Conservation (phyloP, 1,140 invertebrate species). For the Tetragnatha versicolor region DNA sequence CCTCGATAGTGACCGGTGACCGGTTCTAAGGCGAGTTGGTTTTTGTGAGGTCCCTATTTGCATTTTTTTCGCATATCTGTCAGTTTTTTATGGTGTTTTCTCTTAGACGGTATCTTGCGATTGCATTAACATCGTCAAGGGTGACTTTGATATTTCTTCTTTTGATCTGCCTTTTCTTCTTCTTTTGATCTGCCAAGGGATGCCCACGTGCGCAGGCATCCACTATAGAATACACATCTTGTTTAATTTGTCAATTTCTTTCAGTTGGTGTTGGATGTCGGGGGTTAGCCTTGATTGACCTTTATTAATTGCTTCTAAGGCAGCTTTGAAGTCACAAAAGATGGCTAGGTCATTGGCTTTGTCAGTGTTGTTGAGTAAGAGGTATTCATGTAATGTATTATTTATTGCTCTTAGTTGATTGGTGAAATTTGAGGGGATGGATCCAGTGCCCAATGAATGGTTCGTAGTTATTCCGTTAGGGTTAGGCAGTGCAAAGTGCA, state of each 20-base stretch:
- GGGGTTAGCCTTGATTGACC: too few species aligned
- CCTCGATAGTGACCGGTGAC: too few species aligned
- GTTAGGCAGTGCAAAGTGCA: constrained; percentile 3
- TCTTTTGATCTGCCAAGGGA: too few species aligned
- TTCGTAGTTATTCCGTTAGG: neutral
- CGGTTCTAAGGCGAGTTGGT: too few species aligned
- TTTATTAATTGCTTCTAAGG: too few species aligned
- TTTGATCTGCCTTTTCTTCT: constrained; percentile 14
- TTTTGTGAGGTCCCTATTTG: too few species aligned
- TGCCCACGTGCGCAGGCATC: neutral
- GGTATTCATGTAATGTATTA: neutral
- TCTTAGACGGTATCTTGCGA: too few species aligned
- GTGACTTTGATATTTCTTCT: too few species aligned
- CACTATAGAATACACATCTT: neutral
- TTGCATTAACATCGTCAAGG: too few species aligned
- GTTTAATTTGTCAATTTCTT: neutral
- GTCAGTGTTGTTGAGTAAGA: neutral
- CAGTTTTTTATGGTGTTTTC: too few species aligned
- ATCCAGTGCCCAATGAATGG: neutral
- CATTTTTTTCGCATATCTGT: too few species aligned
- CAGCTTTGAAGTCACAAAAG: constrained; percentile 2
- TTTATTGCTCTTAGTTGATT: neutral
- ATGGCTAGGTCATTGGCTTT: neutral
- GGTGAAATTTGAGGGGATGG: constrained; percentile 12
- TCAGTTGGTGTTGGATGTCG: neutral